These are phyloP conservation scores for Zapus hudsonius DNA, from an alignment of 2,113 vertebrate species.

Conservation along the genomic window DNA sequence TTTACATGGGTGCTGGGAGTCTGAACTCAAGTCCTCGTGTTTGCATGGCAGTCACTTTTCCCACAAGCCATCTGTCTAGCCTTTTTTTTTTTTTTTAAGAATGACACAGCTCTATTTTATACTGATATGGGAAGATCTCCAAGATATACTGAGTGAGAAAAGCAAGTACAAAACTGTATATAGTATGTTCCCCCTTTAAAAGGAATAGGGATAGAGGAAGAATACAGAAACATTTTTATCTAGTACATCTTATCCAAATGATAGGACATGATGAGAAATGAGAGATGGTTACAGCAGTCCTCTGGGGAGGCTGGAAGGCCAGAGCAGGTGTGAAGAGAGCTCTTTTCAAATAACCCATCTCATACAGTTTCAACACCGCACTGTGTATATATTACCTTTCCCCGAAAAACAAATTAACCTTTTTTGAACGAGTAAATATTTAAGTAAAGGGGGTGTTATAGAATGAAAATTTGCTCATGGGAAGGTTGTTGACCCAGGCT, in stretches of 20 bases:
- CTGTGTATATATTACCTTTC: background rate
- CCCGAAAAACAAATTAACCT: conserved; percentile 27
- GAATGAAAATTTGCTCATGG: background rate
- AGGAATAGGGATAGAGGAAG: background rate
- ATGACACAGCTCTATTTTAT: background rate
- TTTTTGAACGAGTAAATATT: conserved; percentile 53
- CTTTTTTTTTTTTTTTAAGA: background rate
- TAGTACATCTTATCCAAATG: background rate
- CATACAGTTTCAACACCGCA: background rate
- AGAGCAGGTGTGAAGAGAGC: background rate
- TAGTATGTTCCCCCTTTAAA: background rate
- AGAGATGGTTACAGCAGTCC: background rate
- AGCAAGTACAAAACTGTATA: background rate
- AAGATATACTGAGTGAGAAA: conserved; percentile 9
- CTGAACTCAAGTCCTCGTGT: background rate
- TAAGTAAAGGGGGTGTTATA: conserved; percentile 9
- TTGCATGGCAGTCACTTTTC: background rate
- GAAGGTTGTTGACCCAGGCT: background rate
- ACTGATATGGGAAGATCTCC: background rate
- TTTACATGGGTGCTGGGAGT: no score
- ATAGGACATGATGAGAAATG: background rate
- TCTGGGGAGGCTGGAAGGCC: background rate
- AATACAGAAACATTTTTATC: background rate
- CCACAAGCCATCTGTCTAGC: background rate
- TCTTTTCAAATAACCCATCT: conserved; percentile 24